Evolutionary conservation across 2,888 invertebrate genomes (phyloP).

Genomic region (Pseudococcus viburni): DNA sequence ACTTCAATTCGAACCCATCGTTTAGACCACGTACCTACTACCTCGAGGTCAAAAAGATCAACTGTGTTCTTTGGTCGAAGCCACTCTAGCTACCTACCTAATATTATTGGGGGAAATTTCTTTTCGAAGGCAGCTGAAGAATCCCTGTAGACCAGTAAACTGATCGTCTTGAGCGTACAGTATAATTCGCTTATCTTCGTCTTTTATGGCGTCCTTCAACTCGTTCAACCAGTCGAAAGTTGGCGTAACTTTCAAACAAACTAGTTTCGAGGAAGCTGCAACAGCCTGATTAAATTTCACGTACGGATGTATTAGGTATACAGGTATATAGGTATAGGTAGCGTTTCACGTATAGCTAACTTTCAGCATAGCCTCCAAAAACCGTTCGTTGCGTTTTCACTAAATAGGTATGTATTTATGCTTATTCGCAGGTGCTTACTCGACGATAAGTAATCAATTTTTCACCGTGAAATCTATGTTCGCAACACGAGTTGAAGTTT

Average conservation of each 20-base stretch:
- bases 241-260: constrained; percentile 14
- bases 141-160: constrained; percentile 85
- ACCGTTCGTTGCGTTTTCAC: not conserved
- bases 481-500: constrained; percentile 1
- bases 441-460: constrained; percentile 20
- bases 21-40: no score
- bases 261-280: not conserved
- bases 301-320: not conserved
- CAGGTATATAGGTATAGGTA: no score
- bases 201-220: constrained; percentile 2
- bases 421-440: not conserved
- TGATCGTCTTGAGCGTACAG: constrained; percentile 79
- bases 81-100: not conserved
- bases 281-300: not conserved
- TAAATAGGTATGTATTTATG: not conserved
- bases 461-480: constrained; percentile 3
- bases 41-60: no score
- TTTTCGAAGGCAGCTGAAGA: constrained; percentile 86
- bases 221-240: constrained; percentile 46
- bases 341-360: no score
- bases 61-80: no score
- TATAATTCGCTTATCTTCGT: constrained; percentile 71
- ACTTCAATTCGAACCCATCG: no score
- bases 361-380: no score
- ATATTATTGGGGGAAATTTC: constrained; percentile 73